phyloP scores from a whole-genome alignment of 1,140 invertebrate species.

The Tetramorium parvispinum region DNA sequence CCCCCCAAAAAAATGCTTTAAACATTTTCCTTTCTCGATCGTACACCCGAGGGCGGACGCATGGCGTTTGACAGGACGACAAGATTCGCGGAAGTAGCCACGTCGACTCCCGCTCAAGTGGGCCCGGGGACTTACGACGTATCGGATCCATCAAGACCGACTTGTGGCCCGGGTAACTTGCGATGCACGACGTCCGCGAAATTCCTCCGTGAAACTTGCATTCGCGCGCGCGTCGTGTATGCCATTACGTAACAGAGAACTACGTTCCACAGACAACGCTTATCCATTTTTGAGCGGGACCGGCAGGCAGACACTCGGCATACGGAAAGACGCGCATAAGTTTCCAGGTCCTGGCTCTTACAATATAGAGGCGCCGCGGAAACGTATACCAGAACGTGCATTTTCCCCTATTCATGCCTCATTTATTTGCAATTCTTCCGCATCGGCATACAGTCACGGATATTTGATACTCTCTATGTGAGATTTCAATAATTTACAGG shows the following conservation, averaged over 20 bases:
- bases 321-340: conserved; percentile 54
- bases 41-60: not conserved
- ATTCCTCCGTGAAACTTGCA: conserved; percentile 13
- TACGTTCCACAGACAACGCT: conserved; percentile 42
- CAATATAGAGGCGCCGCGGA: conserved; percentile 36
- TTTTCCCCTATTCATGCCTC: conserved; percentile 34
- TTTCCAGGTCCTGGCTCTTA: conserved; percentile 67
- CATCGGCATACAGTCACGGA: not conserved
- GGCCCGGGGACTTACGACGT: conserved; percentile 70
- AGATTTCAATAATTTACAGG: conserved; percentile 62
- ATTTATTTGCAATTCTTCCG: conserved; percentile 42
- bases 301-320: conserved; percentile 48
- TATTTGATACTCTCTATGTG: not conserved
- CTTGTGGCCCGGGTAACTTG: conserved; percentile 64
- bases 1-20: not conserved
- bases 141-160: conserved; percentile 26
- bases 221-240: not conserved
- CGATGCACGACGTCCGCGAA: not conserved
- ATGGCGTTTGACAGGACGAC: conserved; percentile 64
- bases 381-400: conserved; percentile 73
- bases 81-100: conserved; percentile 61
- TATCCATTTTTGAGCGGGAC: conserved; percentile 71
- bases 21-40: not conserved
- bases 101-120: conserved; percentile 43
- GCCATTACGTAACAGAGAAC: conserved; percentile 24